These are phyloP conservation scores for Gila orcuttii DNA, from an alignment of 2,113 vertebrate species.

Conservation along the genomic window DNA sequence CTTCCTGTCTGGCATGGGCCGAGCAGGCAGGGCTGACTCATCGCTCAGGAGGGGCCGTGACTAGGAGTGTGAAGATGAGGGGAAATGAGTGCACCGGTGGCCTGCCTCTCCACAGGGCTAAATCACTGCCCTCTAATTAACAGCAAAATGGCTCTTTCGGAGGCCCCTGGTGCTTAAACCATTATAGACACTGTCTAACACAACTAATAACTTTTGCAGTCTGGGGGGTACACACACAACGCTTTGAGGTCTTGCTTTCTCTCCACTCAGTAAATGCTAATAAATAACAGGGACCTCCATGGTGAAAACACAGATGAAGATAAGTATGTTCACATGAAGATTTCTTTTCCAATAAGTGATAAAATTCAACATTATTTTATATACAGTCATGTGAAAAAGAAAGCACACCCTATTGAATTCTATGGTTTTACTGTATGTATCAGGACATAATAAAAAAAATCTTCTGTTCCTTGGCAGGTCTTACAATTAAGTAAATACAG, in stretches of 20 bases:
- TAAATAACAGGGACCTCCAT: slow-evolving; percentile 26
- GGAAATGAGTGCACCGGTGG: slow-evolving; percentile 76
- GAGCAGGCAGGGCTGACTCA: slow-evolving; percentile 63
- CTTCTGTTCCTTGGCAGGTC: no score
- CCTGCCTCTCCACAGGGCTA: slow-evolving; percentile 62
- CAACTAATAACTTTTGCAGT: slow-evolving; percentile 31
- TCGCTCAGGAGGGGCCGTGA: slow-evolving; percentile 65
- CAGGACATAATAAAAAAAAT: no score
- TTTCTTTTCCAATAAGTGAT: neutral
- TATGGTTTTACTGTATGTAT: no score
- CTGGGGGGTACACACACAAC: slow-evolving; percentile 35
- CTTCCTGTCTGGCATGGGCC: slow-evolving; percentile 67
- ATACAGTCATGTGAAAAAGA: no score
- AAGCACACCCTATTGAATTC: no score
- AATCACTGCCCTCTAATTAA: slow-evolving; percentile 71
- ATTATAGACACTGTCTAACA: slow-evolving; percentile 47
- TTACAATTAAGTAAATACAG: no score
- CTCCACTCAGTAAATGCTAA: slow-evolving; percentile 32
- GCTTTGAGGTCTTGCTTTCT: slow-evolving; percentile 44
- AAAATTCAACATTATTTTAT: neutral
- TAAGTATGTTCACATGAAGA: neutral
- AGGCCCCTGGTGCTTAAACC: slow-evolving; percentile 57
- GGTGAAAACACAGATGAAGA: neutral
- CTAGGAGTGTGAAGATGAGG: slow-evolving; percentile 70
- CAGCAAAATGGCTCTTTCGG: slow-evolving; percentile 64